phyloP scores from a whole-genome alignment of 2,113 vertebrate genomes.

The Sphyrna mokarran region DNA sequence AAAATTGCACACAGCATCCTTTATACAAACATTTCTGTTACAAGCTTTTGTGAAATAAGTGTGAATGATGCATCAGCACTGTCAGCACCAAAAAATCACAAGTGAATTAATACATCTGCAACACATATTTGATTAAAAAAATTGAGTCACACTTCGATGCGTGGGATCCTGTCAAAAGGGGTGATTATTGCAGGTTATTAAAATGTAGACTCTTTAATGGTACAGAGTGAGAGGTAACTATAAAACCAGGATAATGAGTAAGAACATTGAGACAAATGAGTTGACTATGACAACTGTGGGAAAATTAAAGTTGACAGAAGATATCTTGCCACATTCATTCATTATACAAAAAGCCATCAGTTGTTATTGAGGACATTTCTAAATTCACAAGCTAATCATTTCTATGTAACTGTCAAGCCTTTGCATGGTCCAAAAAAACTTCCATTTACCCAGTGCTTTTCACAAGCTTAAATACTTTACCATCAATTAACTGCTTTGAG shows the following conservation, averaged over 20 bases:
- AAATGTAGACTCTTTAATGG: background rate
- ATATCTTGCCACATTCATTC: background rate
- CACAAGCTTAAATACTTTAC: background rate
- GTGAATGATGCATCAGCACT: background rate
- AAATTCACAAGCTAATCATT: background rate
- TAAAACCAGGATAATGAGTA: background rate
- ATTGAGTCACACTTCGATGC: background rate
- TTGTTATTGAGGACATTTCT: background rate
- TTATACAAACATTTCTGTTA: background rate
- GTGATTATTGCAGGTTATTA: background rate
- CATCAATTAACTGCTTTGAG: background rate
- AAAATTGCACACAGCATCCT: background rate
- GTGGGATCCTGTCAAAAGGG: conserved; percentile 1
- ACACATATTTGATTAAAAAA: background rate
- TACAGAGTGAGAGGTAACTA: background rate
- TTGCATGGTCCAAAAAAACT: background rate
- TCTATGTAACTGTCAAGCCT: conserved; percentile 4
- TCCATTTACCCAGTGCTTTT: background rate
- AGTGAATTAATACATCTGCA: background rate
- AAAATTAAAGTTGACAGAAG: no score
- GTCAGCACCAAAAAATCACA: background rate
- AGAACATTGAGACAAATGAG: background rate
- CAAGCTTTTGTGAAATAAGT: background rate
- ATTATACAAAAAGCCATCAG: background rate
- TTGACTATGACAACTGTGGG: background rate